Evolutionary conservation across 2,113 vertebrate species (phyloP).

Genomic region (Gyps fulvus): DNA sequence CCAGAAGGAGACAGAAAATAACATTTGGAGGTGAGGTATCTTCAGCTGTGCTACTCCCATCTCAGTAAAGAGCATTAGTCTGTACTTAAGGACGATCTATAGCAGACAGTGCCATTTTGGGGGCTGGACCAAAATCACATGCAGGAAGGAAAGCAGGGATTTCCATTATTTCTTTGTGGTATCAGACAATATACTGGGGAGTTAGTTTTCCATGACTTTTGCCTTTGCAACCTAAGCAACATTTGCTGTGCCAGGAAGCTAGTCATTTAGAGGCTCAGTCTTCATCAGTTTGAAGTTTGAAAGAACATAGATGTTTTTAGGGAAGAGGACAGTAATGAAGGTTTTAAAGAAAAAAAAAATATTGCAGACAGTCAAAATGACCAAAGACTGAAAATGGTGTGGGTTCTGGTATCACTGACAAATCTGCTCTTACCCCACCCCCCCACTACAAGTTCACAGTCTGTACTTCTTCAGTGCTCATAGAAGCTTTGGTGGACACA

Average conservation of each 20-base stretch:
- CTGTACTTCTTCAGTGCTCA: neutral
- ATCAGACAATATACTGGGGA: neutral
- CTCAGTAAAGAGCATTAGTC: neutral
- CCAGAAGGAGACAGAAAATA: neutral
- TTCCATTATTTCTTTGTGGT: neutral
- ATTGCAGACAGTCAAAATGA: neutral
- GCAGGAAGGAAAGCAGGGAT: neutral
- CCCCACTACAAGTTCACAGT: neutral
- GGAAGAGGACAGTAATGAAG: neutral
- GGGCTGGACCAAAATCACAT: neutral
- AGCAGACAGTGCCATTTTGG: neutral
- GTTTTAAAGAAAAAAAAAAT: neutral
- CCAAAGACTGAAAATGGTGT: neutral
- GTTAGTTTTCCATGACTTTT: neutral
- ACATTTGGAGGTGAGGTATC: neutral
- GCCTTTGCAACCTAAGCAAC: neutral
- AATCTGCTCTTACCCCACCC: neutral
- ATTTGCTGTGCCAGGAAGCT: neutral
- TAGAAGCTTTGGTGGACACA: neutral
- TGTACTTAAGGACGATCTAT: neutral
- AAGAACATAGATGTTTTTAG: neutral
- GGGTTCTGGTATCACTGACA: neutral
- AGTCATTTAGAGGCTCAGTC: neutral
- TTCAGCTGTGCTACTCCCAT: neutral
- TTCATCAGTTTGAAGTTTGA: neutral